Evolutionary conservation across 2,888 invertebrate species (phyloP), one percentile per base, ranked within the genome.

Genomic region (Apocheima hispidaria): DNA sequence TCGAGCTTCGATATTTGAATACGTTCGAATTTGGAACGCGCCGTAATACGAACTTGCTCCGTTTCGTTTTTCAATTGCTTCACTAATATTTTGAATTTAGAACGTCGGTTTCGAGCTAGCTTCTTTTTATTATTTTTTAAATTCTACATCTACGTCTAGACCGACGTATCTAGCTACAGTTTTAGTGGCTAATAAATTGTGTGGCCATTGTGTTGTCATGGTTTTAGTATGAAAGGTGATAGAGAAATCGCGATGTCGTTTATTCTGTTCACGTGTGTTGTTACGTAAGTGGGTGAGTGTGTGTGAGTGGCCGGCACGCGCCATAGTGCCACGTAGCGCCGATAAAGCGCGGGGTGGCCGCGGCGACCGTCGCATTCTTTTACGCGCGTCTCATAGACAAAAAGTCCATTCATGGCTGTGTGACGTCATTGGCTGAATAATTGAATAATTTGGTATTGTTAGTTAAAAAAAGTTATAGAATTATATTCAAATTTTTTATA

Each of bases 11-110:
- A 90, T 88, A 90, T 91, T 90, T 90, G 90, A 91, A 90, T 91
- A 88, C 88, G 81, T 86, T 86, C 86, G 86, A 88, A 90, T 91
- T 90, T 89, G 88, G 91, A 90, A 87, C 90, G 83, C 84, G 83
- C 78, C 78, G 90, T 88, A 92, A 90, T 87, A 83, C 81, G 91
- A 91, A 90, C 90, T 90, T 84, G 77, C 81, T 84, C 78, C 85
- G 90, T 85, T 89, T 91, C 90, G 86, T 88, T 91, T 92, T 91
- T 90, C 91, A 90, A 90, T 90, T 89, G 91, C 88, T 89, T 88
- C 90, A 90, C 88, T 90, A 83, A 88, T 86, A 88, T 91, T 92
- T 91, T 87, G 88, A 86, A 90, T 91, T 87, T 90, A 83, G 90
- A 90, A 87, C 87, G 86, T 82, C 82, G 72, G 77, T 79, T 82